Base-by-base conservation (phyloP, 2,888 invertebrate species). In the Mythimna albipuncta region DNA sequence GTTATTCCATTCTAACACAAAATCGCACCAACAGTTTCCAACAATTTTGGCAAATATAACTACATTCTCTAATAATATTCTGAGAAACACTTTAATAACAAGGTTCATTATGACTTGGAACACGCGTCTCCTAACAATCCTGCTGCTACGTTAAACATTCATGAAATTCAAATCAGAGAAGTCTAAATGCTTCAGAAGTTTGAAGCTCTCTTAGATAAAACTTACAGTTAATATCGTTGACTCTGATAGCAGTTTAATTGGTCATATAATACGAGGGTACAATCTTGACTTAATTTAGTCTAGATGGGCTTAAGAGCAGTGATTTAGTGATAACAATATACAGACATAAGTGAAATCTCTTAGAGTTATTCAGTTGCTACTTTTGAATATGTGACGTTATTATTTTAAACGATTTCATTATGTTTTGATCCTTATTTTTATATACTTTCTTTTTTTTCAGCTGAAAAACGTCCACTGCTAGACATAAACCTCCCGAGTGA, bases 111-210 rank as follows among this genome's bases (percentile, higher is more conserved):
- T 79, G 26, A 32, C 19, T 54, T 52, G 38, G 32, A 38, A 5
- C 55, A 80, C 55, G 59, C 35, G 38, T 50, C 21, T 38, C 13
- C 35, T 44, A 16, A 32, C 52, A 77, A 57, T 64, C 35, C 19
- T 38, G 47, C 47, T n/a, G 11, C 69, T 6, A 66, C 21, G 9
- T 77, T 90, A 90, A 92, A 91, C 89, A 91, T 92, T 91, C 91
- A 92, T 90, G 92, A 91, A 91, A 91, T 92, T 91, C 89, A 92
- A 91, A 92, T 92, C 87, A 88, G 88, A 88, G 87, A 74, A 75
- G 88, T 86, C 87, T 87, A 90, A 86, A 84, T 76, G 81, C 75
- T 61, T 81, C 80, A 61, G 32, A 80, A 83, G 62, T 79, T 79
- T 47, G 79, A 71, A 72, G 58, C 65, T 76, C 75, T 72, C 76